Evolutionary conservation across 2,888 invertebrate genomes (phyloP).

Genomic region (Adineta ricciae): DNA sequence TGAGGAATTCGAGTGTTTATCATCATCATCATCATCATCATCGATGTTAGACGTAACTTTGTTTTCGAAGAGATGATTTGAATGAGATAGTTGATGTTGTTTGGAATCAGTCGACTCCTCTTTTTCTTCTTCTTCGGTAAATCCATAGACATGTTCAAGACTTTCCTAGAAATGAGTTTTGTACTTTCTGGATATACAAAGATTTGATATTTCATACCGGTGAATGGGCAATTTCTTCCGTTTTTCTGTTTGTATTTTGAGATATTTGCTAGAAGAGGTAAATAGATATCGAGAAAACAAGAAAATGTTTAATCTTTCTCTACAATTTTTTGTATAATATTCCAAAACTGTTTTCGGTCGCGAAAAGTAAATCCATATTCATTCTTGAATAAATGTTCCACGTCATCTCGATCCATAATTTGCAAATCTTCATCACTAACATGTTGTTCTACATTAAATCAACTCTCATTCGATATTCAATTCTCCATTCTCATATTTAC

Average conservation of each 20-base stretch:
- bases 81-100: background rate
- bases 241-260: background rate
- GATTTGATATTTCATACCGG: background rate
- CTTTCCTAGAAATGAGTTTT: background rate
- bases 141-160: background rate
- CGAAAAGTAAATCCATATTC: constrained; percentile 21
- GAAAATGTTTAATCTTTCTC: background rate
- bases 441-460: background rate
- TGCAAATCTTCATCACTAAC: background rate
- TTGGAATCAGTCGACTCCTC: background rate
- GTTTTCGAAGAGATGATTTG: background rate
- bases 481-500: background rate
- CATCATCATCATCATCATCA: background rate
- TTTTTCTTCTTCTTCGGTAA: background rate
- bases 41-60: background rate
- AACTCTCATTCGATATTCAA: no score
- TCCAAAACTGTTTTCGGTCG: constrained; percentile 2
- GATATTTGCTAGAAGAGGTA: background rate
- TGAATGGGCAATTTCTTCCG: background rate
- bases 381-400: background rate
- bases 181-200: background rate
- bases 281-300: background rate
- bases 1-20: background rate
- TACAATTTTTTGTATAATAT: background rate
- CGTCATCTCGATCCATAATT: constrained; percentile 4